These are phyloP conservation scores for Macheiramphus alcinus DNA, from an alignment of 2,113 vertebrate genomes.

Conservation along the genomic window DNA sequence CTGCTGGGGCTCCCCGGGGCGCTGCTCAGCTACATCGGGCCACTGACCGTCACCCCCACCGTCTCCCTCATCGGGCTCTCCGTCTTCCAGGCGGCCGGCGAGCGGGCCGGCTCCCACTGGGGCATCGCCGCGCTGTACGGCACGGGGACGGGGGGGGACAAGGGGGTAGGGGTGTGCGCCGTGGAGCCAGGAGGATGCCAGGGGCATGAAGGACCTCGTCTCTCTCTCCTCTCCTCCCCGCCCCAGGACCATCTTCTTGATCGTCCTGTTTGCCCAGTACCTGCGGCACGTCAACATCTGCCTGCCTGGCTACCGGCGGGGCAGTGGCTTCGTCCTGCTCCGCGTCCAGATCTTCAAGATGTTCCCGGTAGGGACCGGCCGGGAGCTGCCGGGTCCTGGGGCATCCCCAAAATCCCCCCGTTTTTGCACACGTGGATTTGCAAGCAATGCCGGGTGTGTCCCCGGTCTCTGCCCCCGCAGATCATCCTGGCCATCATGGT, in stretches of 20 bases:
- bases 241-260: slow-evolving; percentile 87
- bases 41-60: slow-evolving; percentile 93
- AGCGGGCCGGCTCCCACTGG: slow-evolving; percentile 93
- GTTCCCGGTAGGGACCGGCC: slow-evolving; percentile 84
- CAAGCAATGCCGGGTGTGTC: rapidly evolving
- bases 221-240: neutral
- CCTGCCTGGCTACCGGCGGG: slow-evolving; percentile 80
- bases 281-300: slow-evolving; percentile 79
- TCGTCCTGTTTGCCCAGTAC: slow-evolving; percentile 93
- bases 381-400: neutral
- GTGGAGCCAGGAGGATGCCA: neutral
- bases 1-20: slow-evolving; percentile 88
- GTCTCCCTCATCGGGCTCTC: slow-evolving; percentile 95
- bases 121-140: slow-evolving; percentile 86
- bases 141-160: rapidly evolving
- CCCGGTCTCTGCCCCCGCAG: slow-evolving; percentile 50
- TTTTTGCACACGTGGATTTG: rapidly evolving
- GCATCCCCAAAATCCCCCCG: rapidly evolving
- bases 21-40: slow-evolving; percentile 91
- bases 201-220: rapidly evolving
- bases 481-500: slow-evolving; percentile 92
- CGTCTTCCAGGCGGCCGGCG: slow-evolving; percentile 89
- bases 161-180: rapidly evolving
- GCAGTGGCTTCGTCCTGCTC: slow-evolving; percentile 77
- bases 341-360: slow-evolving; percentile 93